Percentiles rank a stretch among this genome's conserved stretches.
Conservation (phyloP, 2,888 invertebrate genomes). For the Chloroclystis v-ata region DNA sequence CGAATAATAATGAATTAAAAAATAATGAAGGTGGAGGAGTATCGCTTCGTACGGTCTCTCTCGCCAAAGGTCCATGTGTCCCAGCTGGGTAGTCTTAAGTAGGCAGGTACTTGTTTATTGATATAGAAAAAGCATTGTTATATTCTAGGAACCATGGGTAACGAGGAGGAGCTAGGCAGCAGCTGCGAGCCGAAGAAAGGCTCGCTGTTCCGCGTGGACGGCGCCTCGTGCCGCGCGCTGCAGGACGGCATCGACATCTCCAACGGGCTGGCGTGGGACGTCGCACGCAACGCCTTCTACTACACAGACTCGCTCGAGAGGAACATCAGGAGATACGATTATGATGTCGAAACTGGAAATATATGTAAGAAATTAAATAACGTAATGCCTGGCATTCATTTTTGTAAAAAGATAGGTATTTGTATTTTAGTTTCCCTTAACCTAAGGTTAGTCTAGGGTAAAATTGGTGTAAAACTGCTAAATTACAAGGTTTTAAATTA, state of each 20-base stretch:
- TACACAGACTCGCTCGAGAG: slow-evolving; percentile 83
- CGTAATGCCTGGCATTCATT: neutral
- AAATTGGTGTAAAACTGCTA: too few relatives aligned
- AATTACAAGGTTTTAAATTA: too few relatives aligned
- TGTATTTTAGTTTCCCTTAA: too few relatives aligned
- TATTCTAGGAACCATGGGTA: slow-evolving; percentile 81
- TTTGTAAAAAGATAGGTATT: too few relatives aligned
- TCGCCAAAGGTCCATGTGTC: too few relatives aligned
- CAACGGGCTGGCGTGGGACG: slow-evolving; percentile 90
- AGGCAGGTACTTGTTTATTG: too few relatives aligned
- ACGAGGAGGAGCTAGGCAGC: slow-evolving; percentile 61
- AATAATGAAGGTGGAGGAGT: too few relatives aligned
- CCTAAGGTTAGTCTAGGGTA: too few relatives aligned
- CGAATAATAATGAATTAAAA: too few relatives aligned
- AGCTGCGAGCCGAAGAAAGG: slow-evolving; percentile 58
- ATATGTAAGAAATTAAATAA: slow-evolving; percentile 69
- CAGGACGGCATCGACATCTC: slow-evolving; percentile 76
- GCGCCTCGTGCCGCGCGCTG: slow-evolving; percentile 36
- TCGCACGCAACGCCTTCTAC: slow-evolving; percentile 81
- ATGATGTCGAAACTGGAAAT: slow-evolving; percentile 81
- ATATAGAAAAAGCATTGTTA: too few relatives aligned
- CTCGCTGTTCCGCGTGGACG: slow-evolving; percentile 63
- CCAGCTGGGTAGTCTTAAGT: too few relatives aligned
- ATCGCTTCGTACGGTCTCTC: too few relatives aligned
- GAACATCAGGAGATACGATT: slow-evolving; percentile 84